Evolutionary conservation across 2,888 invertebrate genomes (phyloP), one percentile per base, ranked within the genome.

Genomic region (Nomada lathburiana): DNA sequence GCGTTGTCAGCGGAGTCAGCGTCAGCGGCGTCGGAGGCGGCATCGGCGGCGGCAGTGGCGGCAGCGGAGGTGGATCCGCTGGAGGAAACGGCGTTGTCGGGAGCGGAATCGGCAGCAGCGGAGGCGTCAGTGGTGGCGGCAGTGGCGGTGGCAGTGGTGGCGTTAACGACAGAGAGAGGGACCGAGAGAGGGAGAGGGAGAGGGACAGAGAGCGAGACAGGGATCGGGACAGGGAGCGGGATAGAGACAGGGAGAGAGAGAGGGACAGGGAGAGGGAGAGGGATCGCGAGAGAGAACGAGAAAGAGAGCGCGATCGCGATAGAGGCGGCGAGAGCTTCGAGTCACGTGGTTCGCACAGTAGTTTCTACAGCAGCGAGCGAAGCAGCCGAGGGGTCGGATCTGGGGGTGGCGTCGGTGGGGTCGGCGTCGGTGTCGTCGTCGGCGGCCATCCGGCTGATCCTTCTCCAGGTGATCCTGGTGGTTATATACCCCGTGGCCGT

Each of bases 321-420:
- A 85, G 88, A 80, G 88, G 86, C 65, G 76, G 85, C 74, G 90
- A 88, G 92, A 86, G 92, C 91, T 94, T 91, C 91, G 94, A 91
- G 89, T 91, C 92, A 89, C 92, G 93, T 86, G 94, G 93, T 89
- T 94, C 94, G 87, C 94, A 94, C 92, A 93, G 94, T 82, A 92
- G 92, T 87, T 92, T 93, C 90, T 93, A 93, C 86, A 87, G 90
- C 79, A 89, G 90, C 82, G 93, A 92, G 74, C 87, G 92, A 83
- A 91, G 90, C 84, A 89, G 89, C 82, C 92, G 92, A 71, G 91
- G 90, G 71, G 90, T 93, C 91, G 84, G 77, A 29, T 73, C 86
- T 88, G 88, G 89, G 87, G 85, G 83, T 64, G 91, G 92, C 88
- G 90, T 84, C 86, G 83, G 81, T 85, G 85, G 86, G 85, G 86